Evolutionary conservation across 2,888 invertebrate species (phyloP), one percentile per base, ranked within the genome.

Genomic region (Drosophila testacea): DNA sequence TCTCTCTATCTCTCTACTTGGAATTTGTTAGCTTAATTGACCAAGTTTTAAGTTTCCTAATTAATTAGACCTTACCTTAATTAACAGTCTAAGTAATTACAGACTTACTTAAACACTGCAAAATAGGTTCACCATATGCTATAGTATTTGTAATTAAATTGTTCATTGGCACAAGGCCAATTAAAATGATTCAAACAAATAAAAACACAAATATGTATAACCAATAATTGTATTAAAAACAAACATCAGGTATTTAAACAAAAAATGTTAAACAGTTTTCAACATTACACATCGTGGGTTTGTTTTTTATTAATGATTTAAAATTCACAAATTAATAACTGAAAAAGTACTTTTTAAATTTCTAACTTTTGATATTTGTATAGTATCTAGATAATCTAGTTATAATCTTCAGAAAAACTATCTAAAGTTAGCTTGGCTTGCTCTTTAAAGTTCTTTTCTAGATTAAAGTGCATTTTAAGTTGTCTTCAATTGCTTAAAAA

Each of bases 151-250:
- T 38, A 62, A 57, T 62, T 61, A 9, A 59, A 66, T 59, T 13
- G 9, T 47, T 22, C 7, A 16, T 42, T 46, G 13, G 28, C 34
- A 38, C 16, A 60, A 55, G 59, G 36, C 16, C 50, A 60, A 66
- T 46, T 55, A 50, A 66, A 60, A 32, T 34, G 32, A 34, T 39
- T 7, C 41, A 6, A 27, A 16, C 39, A 55, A 62, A 38, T 22
- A 46, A 36, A 44, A 47, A 59, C 28, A 61, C 41, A 13, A 7
- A 70, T 48, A 42, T n/a, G n/a, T n/a, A n/a, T 28, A 51, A 55
- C 10, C 30, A 51, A 28, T 32, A 56, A 42, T 38, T 36, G 30
- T 28, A 39, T 50, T 22, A 11, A 50, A 52, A 60, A 38, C 42
- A 42, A 50, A 30, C 42, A 48, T 11, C 36, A 52, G 11, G 7